These are phyloP conservation scores for Leptestheria dahalacensis DNA, from an alignment of 1,140 invertebrate genomes.

Conservation along the genomic window DNA sequence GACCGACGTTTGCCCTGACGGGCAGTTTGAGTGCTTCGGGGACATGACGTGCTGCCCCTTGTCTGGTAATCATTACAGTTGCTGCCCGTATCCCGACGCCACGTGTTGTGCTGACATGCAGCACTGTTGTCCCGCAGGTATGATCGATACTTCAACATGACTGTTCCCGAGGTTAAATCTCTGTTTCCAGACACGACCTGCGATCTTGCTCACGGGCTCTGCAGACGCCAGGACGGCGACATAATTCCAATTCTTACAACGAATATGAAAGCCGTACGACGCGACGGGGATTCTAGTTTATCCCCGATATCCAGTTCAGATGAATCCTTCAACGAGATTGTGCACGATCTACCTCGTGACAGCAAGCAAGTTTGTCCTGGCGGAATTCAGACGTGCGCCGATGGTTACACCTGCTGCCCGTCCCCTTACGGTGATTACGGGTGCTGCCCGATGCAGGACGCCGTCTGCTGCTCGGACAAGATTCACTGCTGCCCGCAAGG, in stretches of 20 bases:
- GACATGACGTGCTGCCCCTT: constrained; percentile 15
- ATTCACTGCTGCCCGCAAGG: constrained; percentile 23
- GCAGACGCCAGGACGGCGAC: not conserved
- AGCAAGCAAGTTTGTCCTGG: constrained; percentile 1
- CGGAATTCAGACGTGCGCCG: constrained; percentile 16
- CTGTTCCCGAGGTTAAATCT: not conserved
- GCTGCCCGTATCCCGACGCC: constrained; percentile 17
- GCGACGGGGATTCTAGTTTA: not conserved
- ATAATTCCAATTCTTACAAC: not conserved
- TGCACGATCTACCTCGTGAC: no score
- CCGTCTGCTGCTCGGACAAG: constrained; percentile 21
- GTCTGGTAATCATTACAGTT: constrained; percentile 14
- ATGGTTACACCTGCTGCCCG: constrained; percentile 20
- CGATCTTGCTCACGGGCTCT: not conserved
- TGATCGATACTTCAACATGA: no score
- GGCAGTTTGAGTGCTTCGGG: constrained; percentile 15
- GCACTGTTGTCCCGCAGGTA: constrained; percentile 17
- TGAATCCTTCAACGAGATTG: not conserved
- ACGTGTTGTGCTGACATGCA: constrained; percentile 17
- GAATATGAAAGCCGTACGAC: not conserved
- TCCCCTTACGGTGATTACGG: constrained; percentile 18
- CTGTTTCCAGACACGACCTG: constrained; percentile 1
- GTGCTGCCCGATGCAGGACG: constrained; percentile 21
- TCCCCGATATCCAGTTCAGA: no score
- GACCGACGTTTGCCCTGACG: constrained; percentile 12